phyloP scores from a whole-genome alignment of 1,140 invertebrate species.

The Nephila pilipes region DNA sequence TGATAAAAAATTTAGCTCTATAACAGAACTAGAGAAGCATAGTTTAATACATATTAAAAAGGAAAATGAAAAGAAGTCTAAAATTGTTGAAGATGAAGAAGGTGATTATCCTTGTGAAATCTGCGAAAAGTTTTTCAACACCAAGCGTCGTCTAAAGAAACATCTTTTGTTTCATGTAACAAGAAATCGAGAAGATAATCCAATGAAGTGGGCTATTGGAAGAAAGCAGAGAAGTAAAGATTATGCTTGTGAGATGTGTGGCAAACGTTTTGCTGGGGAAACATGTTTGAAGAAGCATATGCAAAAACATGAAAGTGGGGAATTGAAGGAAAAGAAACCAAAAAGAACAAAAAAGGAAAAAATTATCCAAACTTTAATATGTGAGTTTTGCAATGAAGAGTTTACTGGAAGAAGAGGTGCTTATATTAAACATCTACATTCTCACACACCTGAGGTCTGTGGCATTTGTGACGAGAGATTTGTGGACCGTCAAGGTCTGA shows the following conservation, averaged over 20 bases:
- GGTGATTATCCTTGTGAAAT: conserved; percentile 43
- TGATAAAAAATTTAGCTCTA: neutral
- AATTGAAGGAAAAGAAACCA: neutral
- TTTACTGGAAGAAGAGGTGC: conserved; percentile 33
- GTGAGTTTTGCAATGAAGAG: conserved; percentile 65
- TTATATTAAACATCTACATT: conserved; percentile 38
- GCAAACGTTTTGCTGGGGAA: conserved; percentile 61
- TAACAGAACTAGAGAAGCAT: neutral
- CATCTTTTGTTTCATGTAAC: conserved; percentile 47
- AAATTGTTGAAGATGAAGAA: neutral
- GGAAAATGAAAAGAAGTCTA: neutral
- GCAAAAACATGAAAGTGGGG: conserved; percentile 39
- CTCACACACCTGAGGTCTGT: conserved; percentile 68
- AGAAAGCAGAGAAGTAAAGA: conserved; percentile 51
- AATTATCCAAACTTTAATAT: conserved; percentile 16
- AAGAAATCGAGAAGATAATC: neutral
- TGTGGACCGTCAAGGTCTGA: conserved; percentile 52
- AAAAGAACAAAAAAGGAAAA: neutral
- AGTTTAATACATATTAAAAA: neutral
- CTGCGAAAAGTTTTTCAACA: conserved; percentile 10
- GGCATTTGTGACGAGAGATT: conserved; percentile 71
- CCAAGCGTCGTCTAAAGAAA: conserved; percentile 31
- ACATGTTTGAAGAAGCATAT: conserved; percentile 50
- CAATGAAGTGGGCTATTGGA: neutral
- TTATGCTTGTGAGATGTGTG: conserved; percentile 47